A percentile compares a stretch with the other conserved stretches of the same genome.
These are phyloP conservation scores for Halictus ligatus DNA, from an alignment of 2,888 invertebrate genomes.

Conservation along the genomic window DNA sequence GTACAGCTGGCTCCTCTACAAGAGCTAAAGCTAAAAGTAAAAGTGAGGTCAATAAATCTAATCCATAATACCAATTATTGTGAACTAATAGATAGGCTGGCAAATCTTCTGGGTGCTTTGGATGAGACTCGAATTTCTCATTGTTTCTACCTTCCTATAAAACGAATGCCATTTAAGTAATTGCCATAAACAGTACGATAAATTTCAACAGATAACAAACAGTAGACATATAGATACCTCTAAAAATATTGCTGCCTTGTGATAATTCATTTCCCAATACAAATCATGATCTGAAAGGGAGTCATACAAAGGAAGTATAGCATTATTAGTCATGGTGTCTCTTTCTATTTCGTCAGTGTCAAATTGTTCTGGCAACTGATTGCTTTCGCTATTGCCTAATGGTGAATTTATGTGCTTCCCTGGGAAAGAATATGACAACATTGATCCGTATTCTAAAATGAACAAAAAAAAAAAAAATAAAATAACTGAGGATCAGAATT, in stretches of 20 bases:
- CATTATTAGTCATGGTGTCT: conserved; percentile 77
- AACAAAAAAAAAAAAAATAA: conserved; percentile 24
- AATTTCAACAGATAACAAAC: background rate
- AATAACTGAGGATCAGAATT: background rate
- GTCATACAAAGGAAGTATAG: conserved; percentile 75
- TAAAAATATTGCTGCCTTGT: conserved; percentile 94
- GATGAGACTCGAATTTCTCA: conserved; percentile 96
- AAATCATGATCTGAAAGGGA: conserved; percentile 79
- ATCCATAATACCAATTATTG: conserved; percentile 93
- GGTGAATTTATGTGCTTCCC: conserved; percentile 76
- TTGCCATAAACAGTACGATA: background rate
- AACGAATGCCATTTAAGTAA: background rate
- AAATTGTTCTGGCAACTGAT: conserved; percentile 74
- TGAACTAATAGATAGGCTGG: conserved; percentile 95
- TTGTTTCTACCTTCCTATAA: conserved; percentile 94
- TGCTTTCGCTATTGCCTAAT: conserved; percentile 67
- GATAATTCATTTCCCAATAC: conserved; percentile 95
- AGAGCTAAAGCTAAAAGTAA: conserved; percentile 91
- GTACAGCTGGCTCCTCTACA: conserved; percentile 92
- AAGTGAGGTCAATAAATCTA: conserved; percentile 92
- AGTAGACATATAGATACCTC: conserved; percentile 86
- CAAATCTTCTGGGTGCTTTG: conserved; percentile 91
- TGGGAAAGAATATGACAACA: conserved; percentile 81
- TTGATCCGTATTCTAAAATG: conserved; percentile 83
- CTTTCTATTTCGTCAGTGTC: conserved; percentile 65